phyloP scores from a whole-genome alignment of 2,797 vertebrate species.

The Myripristis murdjan region DNA sequence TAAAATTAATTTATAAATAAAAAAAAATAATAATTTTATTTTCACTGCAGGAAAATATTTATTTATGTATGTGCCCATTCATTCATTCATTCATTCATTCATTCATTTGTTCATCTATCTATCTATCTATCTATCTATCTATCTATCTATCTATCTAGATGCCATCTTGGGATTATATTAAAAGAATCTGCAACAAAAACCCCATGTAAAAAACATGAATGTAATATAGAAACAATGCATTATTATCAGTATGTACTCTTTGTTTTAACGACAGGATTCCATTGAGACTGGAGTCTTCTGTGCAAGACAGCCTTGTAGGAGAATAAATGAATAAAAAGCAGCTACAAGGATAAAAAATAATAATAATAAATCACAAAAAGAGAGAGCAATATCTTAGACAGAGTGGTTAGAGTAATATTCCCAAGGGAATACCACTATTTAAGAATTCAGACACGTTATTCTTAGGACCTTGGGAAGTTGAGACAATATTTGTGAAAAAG shows the following conservation, averaged over 20 bases:
- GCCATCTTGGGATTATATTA: no score
- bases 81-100: no score
- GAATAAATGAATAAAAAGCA: constrained; percentile 62
- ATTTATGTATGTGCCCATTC: no score
- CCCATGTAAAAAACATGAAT: constrained; percentile 21
- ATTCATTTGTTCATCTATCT: no score
- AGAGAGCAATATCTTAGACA: constrained; percentile 24
- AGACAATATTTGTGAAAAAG: background rate
- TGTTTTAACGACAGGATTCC: constrained; percentile 47
- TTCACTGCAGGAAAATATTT: no score
- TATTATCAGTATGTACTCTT: background rate
- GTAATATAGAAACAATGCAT: constrained; percentile 9
- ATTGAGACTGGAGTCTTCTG: constrained; percentile 24
- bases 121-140: no score
- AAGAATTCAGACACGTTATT: constrained; percentile 9
- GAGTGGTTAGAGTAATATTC: constrained; percentile 16
- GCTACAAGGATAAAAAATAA: constrained; percentile 30
- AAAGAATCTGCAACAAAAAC: constrained; percentile 38
- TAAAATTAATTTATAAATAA: no score
- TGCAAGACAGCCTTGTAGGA: constrained; percentile 35
- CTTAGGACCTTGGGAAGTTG: background rate
- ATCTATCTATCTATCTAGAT: no score
- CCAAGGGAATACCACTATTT: constrained; percentile 13
- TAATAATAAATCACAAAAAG: constrained; percentile 45
- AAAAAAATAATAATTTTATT: no score